Evolutionary conservation across 1,140 invertebrate species (phyloP).

Genomic region (Monochamus saltuarius): DNA sequence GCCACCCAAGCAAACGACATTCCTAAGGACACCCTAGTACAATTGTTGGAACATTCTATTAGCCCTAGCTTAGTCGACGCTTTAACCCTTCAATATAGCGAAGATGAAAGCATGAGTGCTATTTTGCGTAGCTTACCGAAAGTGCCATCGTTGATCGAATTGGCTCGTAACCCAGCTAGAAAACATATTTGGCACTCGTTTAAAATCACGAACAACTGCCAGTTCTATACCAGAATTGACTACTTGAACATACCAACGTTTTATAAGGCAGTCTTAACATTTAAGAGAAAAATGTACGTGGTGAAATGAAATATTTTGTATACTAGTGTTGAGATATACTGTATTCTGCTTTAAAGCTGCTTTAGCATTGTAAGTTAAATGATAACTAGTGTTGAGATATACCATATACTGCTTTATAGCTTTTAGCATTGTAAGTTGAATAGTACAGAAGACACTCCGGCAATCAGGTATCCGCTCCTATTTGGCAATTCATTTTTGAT

Average conservation of each 20-base stretch:
- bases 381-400: no score
- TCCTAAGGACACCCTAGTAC: neutral
- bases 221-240: conserved; percentile 15
- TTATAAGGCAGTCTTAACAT: conserved; percentile 17
- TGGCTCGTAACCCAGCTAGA: conserved; percentile 15
- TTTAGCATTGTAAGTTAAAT: no score
- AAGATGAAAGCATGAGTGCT: neutral
- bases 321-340: no score
- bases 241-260: conserved; percentile 3
- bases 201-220: conserved; percentile 1
- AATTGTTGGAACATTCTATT: neutral
- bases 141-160: conserved; percentile 19
- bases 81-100: neutral
- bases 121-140: neutral
- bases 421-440: no score
- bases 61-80: conserved; percentile 1
- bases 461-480: no score
- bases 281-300: neutral
- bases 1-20: neutral
- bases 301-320: no score
- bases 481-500: no score
- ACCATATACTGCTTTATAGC: no score
- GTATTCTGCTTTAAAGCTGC: no score
- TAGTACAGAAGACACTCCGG: no score
- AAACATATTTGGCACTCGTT: conserved; percentile 15